Evolutionary conservation across 2,888 invertebrate species (phyloP).

Genomic region (Timema cristinae): DNA sequence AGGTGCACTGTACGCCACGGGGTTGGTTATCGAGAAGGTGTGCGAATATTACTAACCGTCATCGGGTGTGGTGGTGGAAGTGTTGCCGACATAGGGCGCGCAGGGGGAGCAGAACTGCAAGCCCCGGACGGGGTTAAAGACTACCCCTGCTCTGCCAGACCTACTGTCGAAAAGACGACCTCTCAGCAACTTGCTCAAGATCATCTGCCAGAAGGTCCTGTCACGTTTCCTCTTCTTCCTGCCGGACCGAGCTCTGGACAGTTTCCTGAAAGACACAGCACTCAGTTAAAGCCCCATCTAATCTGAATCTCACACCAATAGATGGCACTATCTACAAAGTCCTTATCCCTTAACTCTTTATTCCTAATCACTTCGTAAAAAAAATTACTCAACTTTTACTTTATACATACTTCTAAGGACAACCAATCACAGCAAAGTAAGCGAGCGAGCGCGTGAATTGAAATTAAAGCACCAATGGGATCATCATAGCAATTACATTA

Average conservation of each 20-base stretch:
- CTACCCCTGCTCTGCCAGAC: slow-evolving; percentile 45
- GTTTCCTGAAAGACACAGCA: too few relatives aligned
- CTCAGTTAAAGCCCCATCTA: too few relatives aligned
- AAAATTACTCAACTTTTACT: too few relatives aligned
- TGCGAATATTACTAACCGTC: background rate
- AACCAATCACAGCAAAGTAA: too few relatives aligned
- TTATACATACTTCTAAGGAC: too few relatives aligned
- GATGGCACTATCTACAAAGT: too few relatives aligned
- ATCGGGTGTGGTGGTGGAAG: slow-evolving; percentile 2
- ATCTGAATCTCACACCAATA: too few relatives aligned
- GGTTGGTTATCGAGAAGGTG: background rate
- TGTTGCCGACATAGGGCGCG: background rate
- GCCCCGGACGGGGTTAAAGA: slow-evolving; percentile 47
- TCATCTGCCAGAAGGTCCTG: slow-evolving; percentile 34
- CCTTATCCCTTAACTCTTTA: too few relatives aligned
- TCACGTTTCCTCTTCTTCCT: slow-evolving; percentile 25
- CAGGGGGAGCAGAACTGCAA: slow-evolving; percentile 37
- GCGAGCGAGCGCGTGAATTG: too few relatives aligned
- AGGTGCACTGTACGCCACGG: background rate
- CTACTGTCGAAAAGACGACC: slow-evolving; percentile 42
- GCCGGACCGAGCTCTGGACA: slow-evolving; percentile 11
- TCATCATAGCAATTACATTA: too few relatives aligned
- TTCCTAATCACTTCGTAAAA: too few relatives aligned
- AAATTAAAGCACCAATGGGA: too few relatives aligned
- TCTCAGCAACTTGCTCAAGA: slow-evolving; percentile 36